phyloP scores from a whole-genome alignment of 2,888 invertebrate genomes.

The Andrena bicolor region DNA sequence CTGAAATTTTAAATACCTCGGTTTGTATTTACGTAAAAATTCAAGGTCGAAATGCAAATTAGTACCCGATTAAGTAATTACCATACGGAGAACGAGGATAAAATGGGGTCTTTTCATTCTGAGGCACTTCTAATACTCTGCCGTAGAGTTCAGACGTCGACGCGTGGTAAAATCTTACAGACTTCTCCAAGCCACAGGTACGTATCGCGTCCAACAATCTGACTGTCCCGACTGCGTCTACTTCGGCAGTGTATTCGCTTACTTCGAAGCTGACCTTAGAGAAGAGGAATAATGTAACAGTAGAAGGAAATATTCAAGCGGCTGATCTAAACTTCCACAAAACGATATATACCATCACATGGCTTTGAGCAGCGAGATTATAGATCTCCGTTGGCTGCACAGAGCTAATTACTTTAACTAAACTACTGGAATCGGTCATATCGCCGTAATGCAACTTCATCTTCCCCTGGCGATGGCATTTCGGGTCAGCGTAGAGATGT shows the following conservation, averaged over 20 bases:
- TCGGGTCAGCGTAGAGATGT: conserved; percentile 96
- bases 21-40: neutral
- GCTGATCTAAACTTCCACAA: neutral
- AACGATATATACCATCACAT: conserved; percentile 92
- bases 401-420: conserved; percentile 93
- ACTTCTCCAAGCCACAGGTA: conserved; percentile 93
- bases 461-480: conserved; percentile 93
- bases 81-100: conserved; percentile 98
- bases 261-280: conserved; percentile 95
- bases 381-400: conserved; percentile 97
- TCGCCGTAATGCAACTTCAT: conserved; percentile 99
- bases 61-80: conserved; percentile 80
- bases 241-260: conserved; percentile 99
- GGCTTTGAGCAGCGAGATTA: conserved; percentile 99
- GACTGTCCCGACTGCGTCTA: conserved; percentile 97
- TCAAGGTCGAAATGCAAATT: neutral
- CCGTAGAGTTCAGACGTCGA: conserved; percentile 98
- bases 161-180: conserved; percentile 96
- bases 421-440: conserved; percentile 98
- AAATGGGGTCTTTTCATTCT: conserved; percentile 97
- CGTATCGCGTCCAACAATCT: conserved; percentile 96
- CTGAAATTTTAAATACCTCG: conserved; percentile 85
- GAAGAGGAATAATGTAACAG: neutral
- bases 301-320: no score
- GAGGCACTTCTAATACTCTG: conserved; percentile 96